phyloP scores from a whole-genome alignment of 2,113 vertebrate genomes.

The Oncorhynchus keta region DNA sequence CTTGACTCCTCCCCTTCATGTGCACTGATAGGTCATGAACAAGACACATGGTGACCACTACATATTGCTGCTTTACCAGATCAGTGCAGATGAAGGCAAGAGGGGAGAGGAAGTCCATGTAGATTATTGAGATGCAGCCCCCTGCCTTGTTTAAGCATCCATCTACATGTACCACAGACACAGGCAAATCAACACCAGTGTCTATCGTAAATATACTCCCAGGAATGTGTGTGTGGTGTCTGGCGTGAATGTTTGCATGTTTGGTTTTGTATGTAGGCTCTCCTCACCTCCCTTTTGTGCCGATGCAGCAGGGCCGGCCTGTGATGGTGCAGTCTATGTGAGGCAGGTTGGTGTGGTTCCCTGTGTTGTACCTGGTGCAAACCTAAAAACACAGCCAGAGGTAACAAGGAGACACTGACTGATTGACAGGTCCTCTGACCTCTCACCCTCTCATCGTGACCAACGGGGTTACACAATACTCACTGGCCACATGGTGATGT shows the following conservation, averaged over 20 bases:
- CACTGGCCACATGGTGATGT: slow-evolving; percentile 99
- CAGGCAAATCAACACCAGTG: too few species aligned
- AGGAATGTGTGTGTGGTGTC: slow-evolving; percentile 4
- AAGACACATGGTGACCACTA: background rate
- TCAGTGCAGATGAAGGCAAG: too few species aligned
- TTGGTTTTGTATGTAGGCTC: background rate
- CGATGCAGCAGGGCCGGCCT: slow-evolving; percentile 95
- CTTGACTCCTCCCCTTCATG: background rate
- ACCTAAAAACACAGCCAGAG: slow-evolving; percentile 72
- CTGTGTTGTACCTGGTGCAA: slow-evolving; percentile 92
- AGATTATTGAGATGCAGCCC: too few species aligned
- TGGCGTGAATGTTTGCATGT: background rate
- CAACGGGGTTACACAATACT: slow-evolving; percentile 49
- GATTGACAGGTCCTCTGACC: background rate
- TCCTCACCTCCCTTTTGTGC: slow-evolving; percentile 95
- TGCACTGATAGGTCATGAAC: too few species aligned
- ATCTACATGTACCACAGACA: too few species aligned
- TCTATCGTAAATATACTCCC: background rate
- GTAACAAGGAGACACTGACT: background rate
- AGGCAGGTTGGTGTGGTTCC: slow-evolving; percentile 94
- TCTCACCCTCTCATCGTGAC: background rate
- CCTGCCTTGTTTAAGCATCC: too few species aligned
- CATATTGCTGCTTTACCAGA: background rate
- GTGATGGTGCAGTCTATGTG: slow-evolving; percentile 97
- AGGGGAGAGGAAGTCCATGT: too few species aligned